A percentile compares a stretch with the other conserved stretches of the same genome.
Evolutionary conservation across 2,797 vertebrate genomes (phyloP).

Genomic region (Trachurus trachurus): DNA sequence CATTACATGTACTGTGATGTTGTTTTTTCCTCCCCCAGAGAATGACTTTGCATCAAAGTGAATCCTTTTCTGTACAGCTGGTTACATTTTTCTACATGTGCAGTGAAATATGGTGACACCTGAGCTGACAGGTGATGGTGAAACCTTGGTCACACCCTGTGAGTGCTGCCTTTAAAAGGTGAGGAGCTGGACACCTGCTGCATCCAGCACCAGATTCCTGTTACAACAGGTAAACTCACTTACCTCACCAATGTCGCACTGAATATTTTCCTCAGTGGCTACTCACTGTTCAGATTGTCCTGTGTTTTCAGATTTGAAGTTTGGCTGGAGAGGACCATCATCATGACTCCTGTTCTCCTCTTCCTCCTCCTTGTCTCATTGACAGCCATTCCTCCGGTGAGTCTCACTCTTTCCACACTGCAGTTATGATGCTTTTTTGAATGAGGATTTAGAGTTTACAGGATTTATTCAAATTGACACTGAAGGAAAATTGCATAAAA

Average conservation of each 20-base stretch:
- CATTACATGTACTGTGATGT: no score
- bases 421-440: no score
- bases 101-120: no score
- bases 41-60: no score
- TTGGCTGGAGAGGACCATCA: background rate
- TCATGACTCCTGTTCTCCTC: slow-evolving; percentile 40
- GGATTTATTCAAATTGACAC: background rate
- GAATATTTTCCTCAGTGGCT: background rate
- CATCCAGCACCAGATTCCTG: slow-evolving; percentile 15
- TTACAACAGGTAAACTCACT: slow-evolving; percentile 16
- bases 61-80: no score
- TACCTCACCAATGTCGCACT: background rate
- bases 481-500: no score
- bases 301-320: slow-evolving; percentile 9
- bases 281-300: background rate
- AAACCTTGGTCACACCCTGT: slow-evolving; percentile 11
- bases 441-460: background rate
- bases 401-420: background rate
- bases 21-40: no score
- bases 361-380: slow-evolving; percentile 37
- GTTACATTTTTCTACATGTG: no score
- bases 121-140: no score
- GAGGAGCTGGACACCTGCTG: slow-evolving; percentile 3
- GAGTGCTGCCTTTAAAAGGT: slow-evolving; percentile 17
- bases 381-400: slow-evolving; percentile 12